Percentiles rank a stretch among this genome's conserved stretches.
phyloP scores from a whole-genome alignment of 2,888 invertebrate species.

The Drosophila nr. perissopoda region DNA sequence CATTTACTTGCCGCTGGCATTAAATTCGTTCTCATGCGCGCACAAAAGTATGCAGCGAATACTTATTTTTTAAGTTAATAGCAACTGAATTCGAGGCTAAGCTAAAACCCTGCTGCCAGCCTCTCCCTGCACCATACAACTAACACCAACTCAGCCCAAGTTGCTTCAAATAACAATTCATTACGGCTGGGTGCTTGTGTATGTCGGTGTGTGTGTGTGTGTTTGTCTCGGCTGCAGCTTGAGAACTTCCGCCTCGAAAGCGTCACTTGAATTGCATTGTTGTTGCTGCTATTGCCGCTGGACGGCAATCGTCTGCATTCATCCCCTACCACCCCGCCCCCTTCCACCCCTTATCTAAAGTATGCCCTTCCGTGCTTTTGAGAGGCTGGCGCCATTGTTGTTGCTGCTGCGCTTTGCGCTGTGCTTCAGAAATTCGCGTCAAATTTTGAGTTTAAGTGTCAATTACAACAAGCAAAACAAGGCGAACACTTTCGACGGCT shows the following conservation, averaged over 20 bases:
- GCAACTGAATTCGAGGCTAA: conserved; percentile 52
- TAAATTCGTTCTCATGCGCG: conserved; percentile 50
- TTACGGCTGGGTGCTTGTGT: conserved; percentile 52
- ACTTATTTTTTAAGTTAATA: conserved; percentile 75
- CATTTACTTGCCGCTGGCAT: conserved; percentile 46
- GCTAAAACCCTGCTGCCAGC: not conserved
- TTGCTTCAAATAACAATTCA: conserved; percentile 77
- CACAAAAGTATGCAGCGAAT: conserved; percentile 67
- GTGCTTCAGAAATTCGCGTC: conserved; percentile 73
- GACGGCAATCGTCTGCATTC: conserved; percentile 22
- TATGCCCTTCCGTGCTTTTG: not conserved
- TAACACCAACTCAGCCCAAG: conserved; percentile 11
- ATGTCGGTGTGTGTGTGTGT: conserved; percentile 12
- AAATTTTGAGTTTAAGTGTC: conserved; percentile 80
- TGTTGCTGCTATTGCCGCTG: conserved; percentile 35
- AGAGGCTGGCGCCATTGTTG: conserved; percentile 14
- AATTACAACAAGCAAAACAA: conserved; percentile 69
- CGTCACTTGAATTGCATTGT: conserved; percentile 62
- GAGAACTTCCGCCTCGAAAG: conserved; percentile 60
- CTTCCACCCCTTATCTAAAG: not conserved
- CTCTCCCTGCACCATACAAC: not conserved
- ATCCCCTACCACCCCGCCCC: not conserved
- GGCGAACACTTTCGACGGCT: conserved; percentile 47
- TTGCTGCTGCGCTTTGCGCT: conserved; percentile 24
- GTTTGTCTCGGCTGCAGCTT: conserved; percentile 35